These are phyloP conservation scores for Nothobranchius kuhntae DNA, from an alignment of 2,113 vertebrate genomes.

Conservation along the genomic window DNA sequence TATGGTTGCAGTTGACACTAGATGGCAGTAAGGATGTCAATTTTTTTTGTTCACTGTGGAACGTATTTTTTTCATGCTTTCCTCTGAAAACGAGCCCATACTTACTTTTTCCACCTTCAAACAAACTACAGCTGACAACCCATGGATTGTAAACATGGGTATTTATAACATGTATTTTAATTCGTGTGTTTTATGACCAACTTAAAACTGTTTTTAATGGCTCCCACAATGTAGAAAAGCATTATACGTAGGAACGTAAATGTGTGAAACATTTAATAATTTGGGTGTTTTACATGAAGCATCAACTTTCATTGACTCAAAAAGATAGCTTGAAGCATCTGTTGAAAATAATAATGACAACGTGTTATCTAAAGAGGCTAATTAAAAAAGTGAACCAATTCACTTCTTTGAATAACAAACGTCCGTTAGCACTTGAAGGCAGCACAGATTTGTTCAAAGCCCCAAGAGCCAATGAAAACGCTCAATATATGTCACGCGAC, in stretches of 20 bases:
- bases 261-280: neutral
- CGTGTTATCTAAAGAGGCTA: neutral
- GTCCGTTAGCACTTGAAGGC: conserved; percentile 4
- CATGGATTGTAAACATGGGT: neutral
- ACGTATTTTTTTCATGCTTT: neutral
- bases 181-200: too few species aligned
- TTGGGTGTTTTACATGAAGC: too few species aligned
- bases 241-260: neutral
- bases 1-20: conserved; percentile 36
- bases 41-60: neutral
- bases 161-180: neutral
- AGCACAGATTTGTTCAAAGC: conserved; percentile 10
- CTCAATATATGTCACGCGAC: conserved; percentile 43
- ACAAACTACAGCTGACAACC: too few species aligned
- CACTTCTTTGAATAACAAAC: neutral
- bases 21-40: conserved; percentile 53
- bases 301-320: neutral
- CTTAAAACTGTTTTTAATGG: too few species aligned
- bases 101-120: too few species aligned
- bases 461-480: conserved; percentile 42
- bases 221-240: too few species aligned
- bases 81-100: neutral
- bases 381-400: neutral
- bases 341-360: too few species aligned
- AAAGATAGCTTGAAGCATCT: too few species aligned